phyloP scores from a whole-genome alignment of 2,113 vertebrate species.

The Pseudois nayaur region DNA sequence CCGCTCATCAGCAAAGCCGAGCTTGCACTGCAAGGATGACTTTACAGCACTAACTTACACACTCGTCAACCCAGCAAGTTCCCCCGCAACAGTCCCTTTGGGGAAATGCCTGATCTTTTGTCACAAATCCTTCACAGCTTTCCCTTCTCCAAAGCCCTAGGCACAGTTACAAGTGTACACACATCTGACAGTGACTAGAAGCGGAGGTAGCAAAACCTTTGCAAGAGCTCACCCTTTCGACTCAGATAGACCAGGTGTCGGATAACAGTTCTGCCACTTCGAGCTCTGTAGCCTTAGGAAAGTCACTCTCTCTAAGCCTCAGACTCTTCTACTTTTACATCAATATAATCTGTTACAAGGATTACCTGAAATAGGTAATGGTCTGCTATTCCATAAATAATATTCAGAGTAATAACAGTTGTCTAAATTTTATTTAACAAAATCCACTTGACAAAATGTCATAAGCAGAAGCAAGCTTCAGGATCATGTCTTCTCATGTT shows the following conservation, averaged over 20 bases:
- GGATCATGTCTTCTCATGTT: neutral
- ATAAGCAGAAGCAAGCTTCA: neutral
- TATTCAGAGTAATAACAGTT: neutral
- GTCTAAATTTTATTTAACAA: slow-evolving; percentile 7
- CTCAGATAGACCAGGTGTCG: neutral
- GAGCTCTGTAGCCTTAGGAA: neutral
- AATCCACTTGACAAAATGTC: neutral
- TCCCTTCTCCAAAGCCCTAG: neutral
- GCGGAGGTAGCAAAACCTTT: neutral
- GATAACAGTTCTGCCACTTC: neutral
- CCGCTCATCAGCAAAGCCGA: neutral
- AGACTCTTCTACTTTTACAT: neutral
- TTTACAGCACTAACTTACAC: neutral
- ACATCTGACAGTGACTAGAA: neutral
- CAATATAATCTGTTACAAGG: neutral
- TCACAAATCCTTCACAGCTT: neutral
- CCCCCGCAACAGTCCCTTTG: neutral
- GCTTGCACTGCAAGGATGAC: neutral
- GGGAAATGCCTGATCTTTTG: neutral
- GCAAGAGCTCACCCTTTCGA: neutral
- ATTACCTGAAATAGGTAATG: neutral
- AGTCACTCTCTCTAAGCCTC: neutral
- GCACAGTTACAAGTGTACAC: neutral
- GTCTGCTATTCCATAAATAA: neutral
- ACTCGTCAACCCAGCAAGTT: neutral